Evolutionary conservation across 2,113 vertebrate species (phyloP), one percentile per base, ranked within the genome.

Genomic region (Channa maculata): DNA sequence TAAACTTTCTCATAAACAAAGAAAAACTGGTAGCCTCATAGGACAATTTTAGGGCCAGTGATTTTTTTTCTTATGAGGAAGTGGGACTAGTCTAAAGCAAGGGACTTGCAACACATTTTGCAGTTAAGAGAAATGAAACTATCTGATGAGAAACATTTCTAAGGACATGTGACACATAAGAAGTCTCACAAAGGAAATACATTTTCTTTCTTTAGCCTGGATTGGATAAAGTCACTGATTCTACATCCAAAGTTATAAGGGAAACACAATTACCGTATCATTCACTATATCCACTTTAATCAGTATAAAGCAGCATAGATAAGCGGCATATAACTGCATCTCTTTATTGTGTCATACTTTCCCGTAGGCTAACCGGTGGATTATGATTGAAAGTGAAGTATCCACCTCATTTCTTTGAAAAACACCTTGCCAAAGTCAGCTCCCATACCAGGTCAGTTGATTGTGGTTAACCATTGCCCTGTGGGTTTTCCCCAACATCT

Each of bases 351-450:
- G 54, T 65, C 37, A 62, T 71, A 62, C 66, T 39, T 62, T 55
- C 46, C 57, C n/a, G 39, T 14, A 36, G 37, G 61, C 36, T 10
- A 43, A 14, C 33, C 36, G 45, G 36, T 58, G 43, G 51, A 71
- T 38, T 50, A 43, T 80, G 44, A 77, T 44, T 63, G 69, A 73
- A 49, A 33, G 46, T 66, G 74, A 73, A 64, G 52, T 60, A 74
- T 74, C 36, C 59, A 54, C 59, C 55, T 83, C 67, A 75, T 75
- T 75, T 59, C 66, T 49, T 66, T 67, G 41, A 76, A 58, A 24
- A 67, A 63, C 12, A 43, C 50, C 54, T 55, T 77, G 37, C 4
- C 8, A 70, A 80, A 52, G 71, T 65, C 78, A 80, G 15, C 54
- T 82, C 61, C n/a, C 14, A 57, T 41, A 34, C 54, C n/a, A 75